These are phyloP conservation scores for Corythornis vintsioides DNA, from an alignment of 2,113 vertebrate genomes.

Conservation along the genomic window DNA sequence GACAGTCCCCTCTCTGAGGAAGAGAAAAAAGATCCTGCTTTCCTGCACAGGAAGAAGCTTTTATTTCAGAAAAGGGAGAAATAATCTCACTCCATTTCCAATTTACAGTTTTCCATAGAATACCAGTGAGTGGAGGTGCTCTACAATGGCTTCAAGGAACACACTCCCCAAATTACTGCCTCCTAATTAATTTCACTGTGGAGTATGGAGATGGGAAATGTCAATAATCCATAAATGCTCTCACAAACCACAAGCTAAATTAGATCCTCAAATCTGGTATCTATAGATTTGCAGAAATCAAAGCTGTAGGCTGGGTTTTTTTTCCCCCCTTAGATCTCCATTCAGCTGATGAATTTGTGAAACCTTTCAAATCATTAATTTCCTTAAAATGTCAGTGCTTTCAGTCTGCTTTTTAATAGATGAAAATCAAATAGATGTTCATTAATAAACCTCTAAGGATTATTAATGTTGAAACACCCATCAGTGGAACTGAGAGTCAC, in stretches of 20 bases:
- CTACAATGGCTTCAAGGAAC: constrained; percentile 42
- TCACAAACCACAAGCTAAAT: constrained; percentile 40
- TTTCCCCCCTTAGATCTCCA: constrained; percentile 14
- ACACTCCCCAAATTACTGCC: constrained; percentile 40
- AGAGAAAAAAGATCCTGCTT: not conserved
- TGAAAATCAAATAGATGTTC: constrained; percentile 39
- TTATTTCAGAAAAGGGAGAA: constrained; percentile 78
- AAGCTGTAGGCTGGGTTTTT: not conserved
- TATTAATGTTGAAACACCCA: constrained; percentile 44
- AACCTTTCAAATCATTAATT: constrained; percentile 69
- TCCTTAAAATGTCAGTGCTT: constrained; percentile 56
- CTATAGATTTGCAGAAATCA: constrained; percentile 54
- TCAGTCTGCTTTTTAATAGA: constrained; percentile 43
- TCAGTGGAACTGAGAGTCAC: constrained; percentile 17
- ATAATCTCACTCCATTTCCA: constrained; percentile 75
- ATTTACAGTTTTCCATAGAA: constrained; percentile 54
- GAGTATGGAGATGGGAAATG: constrained; percentile 60
- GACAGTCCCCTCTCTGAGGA: not conserved
- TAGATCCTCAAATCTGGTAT: constrained; percentile 63
- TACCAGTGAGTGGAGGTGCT: constrained; percentile 4
- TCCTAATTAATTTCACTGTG: constrained; percentile 64
- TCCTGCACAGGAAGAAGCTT: constrained; percentile 57
- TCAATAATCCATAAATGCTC: constrained; percentile 68
- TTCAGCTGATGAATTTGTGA: constrained; percentile 47
- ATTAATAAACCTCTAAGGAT: constrained; percentile 55